Evolutionary conservation across 2,113 vertebrate species (phyloP).

Genomic region (Carlito syrichta): DNA sequence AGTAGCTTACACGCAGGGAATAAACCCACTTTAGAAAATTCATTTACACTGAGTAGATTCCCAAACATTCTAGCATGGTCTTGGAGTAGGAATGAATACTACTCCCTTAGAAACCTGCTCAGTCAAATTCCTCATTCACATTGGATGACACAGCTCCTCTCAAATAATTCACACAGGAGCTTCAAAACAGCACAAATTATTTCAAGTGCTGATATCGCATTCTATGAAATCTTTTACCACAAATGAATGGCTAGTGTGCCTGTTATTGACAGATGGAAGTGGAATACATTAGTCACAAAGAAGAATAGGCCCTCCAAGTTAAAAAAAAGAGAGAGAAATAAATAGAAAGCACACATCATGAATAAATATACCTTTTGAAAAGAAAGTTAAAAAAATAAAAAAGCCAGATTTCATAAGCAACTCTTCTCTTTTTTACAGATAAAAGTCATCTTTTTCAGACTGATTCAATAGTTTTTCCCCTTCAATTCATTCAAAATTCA

Average conservation of each 20-base stretch:
- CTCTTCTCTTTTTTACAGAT: neutral
- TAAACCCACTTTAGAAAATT: neutral
- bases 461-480: neutral
- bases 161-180: neutral
- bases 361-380: constrained; percentile 39
- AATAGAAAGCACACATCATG: constrained; percentile 35
- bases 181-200: constrained; percentile 46
- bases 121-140: constrained; percentile 31
- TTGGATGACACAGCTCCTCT: neutral
- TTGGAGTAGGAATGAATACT: neutral
- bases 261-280: constrained; percentile 24
- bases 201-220: constrained; percentile 53
- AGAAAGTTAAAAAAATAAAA: constrained; percentile 25
- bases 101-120: neutral
- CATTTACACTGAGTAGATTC: neutral
- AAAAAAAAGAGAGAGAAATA: constrained; percentile 53
- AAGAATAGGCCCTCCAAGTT: constrained; percentile 16
- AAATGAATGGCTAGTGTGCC: constrained; percentile 27
- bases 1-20: neutral
- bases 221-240: constrained; percentile 37
- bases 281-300: constrained; percentile 41
- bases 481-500: constrained; percentile 23
- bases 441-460: neutral
- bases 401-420: constrained; percentile 23
- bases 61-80: neutral